These are phyloP conservation scores for Beaufortia kweichowensis DNA, from an alignment of 2,113 vertebrate species.

Conservation along the genomic window DNA sequence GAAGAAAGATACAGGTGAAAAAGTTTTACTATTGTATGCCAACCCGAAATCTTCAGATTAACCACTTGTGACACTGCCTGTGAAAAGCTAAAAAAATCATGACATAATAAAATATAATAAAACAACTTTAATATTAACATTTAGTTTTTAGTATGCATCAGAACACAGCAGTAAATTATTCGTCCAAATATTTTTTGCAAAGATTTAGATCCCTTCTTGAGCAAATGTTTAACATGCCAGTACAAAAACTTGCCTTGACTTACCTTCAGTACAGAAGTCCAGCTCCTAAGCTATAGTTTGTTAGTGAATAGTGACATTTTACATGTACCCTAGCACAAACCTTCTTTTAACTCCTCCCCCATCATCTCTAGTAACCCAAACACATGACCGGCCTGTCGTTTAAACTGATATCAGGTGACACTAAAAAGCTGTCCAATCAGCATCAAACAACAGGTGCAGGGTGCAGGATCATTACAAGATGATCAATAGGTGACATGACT, in stretches of 20 bases:
- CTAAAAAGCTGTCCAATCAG: slow-evolving; percentile 41
- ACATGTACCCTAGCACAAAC: slow-evolving; percentile 7
- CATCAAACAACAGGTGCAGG: slow-evolving; percentile 57
- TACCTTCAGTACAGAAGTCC: slow-evolving; percentile 39
- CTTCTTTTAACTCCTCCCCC: slow-evolving; percentile 8
- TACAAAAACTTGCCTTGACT: too few species aligned
- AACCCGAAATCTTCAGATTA: too few species aligned
- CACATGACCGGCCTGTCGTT: slow-evolving; percentile 44
- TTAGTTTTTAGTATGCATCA: too few species aligned
- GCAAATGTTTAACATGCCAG: background rate
- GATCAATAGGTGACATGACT: slow-evolving; percentile 8
- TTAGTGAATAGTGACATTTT: slow-evolving; percentile 12
- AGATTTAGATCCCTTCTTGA: background rate
- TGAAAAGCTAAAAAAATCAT: too few species aligned
- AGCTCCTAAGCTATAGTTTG: background rate
- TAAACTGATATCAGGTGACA: slow-evolving; percentile 59
- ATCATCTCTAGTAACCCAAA: slow-evolving; percentile 39
- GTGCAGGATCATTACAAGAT: slow-evolving; percentile 27
- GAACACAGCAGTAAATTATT: too few species aligned
- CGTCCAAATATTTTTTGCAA: too few species aligned
- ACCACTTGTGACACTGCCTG: too few species aligned
- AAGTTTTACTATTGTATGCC: too few species aligned
- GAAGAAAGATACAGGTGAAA: background rate
- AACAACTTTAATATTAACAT: too few species aligned
- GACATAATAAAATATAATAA: too few species aligned